These are phyloP conservation scores for Hystrix cristata DNA, from an alignment of 2,113 vertebrate species.

Conservation along the genomic window DNA sequence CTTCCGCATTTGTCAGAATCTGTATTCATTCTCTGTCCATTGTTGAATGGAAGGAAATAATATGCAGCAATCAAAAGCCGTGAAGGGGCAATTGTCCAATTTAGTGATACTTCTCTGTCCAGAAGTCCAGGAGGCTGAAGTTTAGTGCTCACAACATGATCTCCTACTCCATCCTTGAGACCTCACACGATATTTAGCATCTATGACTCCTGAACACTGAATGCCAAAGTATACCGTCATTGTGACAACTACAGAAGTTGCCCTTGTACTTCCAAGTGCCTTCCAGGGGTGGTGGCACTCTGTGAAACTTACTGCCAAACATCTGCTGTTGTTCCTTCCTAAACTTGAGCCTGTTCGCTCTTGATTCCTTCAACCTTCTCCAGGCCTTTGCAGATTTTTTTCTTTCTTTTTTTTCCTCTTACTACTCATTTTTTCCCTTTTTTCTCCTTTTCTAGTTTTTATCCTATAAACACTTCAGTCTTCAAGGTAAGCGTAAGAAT, in stretches of 20 bases:
- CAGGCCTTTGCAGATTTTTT: background rate
- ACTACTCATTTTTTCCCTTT: background rate
- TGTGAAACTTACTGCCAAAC: background rate
- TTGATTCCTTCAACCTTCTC: background rate
- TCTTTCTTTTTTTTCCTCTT: background rate
- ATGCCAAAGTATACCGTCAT: background rate
- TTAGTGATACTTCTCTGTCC: background rate
- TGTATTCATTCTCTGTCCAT: background rate
- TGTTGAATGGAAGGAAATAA: background rate
- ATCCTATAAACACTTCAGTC: background rate
- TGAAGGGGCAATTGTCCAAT: background rate
- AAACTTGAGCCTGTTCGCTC: background rate
- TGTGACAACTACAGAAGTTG: constrained; percentile 6
- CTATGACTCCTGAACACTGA: background rate
- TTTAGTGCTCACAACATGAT: background rate
- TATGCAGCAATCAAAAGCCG: background rate
- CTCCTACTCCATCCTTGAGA: background rate
- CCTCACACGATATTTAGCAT: background rate
- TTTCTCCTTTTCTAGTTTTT: background rate
- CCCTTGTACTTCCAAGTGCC: background rate
- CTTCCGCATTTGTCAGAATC: background rate
- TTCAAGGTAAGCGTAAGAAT: background rate
- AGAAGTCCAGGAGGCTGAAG: background rate
- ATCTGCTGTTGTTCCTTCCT: background rate
- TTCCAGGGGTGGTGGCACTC: background rate